A percentile compares a stretch with the other conserved stretches of the same genome.
These are phyloP conservation scores for Rhynchomys soricoides DNA, from an alignment of 2,113 vertebrate genomes.

Conservation along the genomic window DNA sequence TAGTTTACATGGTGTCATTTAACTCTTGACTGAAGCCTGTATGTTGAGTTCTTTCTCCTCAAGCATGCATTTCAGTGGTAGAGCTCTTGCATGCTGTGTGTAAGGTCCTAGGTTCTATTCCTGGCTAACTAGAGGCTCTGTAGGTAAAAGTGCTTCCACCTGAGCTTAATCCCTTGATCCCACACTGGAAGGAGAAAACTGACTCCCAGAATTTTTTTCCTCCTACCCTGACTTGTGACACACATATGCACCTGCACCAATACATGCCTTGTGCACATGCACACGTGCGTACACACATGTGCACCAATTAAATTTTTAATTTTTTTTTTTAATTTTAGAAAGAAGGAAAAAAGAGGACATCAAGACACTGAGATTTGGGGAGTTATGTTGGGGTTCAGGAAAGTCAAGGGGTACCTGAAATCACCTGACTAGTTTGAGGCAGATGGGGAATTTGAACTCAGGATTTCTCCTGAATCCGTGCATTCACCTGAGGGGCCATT, in stretches of 20 bases:
- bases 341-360: neutral
- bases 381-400: neutral
- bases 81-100: neutral
- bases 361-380: neutral
- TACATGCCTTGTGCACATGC: too few relatives aligned
- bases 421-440: too few relatives aligned
- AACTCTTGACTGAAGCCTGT: neutral
- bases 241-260: neutral
- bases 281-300: too few relatives aligned
- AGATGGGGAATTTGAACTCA: neutral
- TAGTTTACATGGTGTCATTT: neutral
- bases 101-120: too few relatives aligned
- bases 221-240: neutral
- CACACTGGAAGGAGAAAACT: neutral
- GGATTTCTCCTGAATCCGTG: neutral
- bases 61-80: neutral
- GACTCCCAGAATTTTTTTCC: neutral
- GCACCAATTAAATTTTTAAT: too few relatives aligned
- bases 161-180: too few relatives aligned
- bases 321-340: neutral
- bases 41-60: neutral
- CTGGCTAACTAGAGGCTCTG: neutral
- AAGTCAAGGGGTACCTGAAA: neutral
- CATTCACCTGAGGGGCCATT: neutral
- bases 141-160: too few relatives aligned